These are phyloP conservation scores for Clarias gariepinus DNA, from an alignment of 2,113 vertebrate species.

Conservation along the genomic window DNA sequence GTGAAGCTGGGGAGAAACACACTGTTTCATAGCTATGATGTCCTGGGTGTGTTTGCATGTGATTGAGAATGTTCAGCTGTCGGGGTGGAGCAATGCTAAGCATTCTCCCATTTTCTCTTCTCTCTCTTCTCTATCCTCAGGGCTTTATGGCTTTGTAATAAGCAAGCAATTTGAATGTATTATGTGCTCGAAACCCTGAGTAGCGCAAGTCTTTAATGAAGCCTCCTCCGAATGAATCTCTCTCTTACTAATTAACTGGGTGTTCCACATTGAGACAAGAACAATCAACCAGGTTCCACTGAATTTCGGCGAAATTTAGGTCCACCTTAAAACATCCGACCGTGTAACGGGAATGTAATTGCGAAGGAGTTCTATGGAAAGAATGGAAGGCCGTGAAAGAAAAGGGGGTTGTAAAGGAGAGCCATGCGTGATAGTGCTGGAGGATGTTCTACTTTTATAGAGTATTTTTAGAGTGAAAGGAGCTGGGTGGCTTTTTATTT, in stretches of 20 bases:
- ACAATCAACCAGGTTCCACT: constrained; percentile 15
- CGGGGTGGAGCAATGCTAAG: constrained; percentile 14
- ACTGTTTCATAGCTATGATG: constrained; percentile 3
- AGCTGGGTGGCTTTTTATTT: constrained; percentile 62
- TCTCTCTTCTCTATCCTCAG: background rate
- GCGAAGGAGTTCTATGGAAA: constrained; percentile 29
- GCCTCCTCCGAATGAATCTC: background rate
- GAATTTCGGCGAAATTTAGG: constrained; percentile 5
- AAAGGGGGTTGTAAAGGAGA: constrained; percentile 50
- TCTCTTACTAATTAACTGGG: constrained; percentile 26
- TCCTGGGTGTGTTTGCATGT: constrained; percentile 28
- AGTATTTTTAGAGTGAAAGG: constrained; percentile 74
- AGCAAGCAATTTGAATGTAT: constrained; percentile 31
- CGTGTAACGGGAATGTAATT: background rate
- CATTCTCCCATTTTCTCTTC: background rate
- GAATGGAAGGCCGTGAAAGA: constrained; percentile 4
- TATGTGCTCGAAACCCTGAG: constrained; percentile 6
- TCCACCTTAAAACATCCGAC: background rate
- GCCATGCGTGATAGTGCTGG: constrained; percentile 53
- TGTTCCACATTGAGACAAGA: constrained; percentile 14
- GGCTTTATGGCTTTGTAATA: constrained; percentile 6
- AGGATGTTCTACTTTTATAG: constrained; percentile 65
- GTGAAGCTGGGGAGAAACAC: background rate
- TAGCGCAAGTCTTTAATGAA: constrained; percentile 35
- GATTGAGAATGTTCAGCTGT: constrained; percentile 39